Evolutionary conservation across 1,140 invertebrate species (phyloP).

Genomic region (Danaus melanippus): DNA sequence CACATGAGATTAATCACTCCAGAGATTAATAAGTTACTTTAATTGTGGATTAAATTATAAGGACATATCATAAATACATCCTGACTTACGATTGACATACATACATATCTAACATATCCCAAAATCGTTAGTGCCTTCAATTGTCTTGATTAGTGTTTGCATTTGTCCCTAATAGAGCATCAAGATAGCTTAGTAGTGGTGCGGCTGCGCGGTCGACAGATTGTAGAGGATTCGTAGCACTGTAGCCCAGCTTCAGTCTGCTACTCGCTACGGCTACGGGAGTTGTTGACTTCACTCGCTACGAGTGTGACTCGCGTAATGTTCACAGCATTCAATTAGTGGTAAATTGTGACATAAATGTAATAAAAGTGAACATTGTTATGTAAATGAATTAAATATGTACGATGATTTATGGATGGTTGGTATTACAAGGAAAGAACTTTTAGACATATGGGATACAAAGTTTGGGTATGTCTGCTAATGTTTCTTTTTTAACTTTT

Average conservation of each 20-base stretch:
- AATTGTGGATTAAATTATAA: too few species aligned
- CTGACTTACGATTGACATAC: background rate
- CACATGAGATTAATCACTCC: too few species aligned
- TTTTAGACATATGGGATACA: conserved; percentile 35
- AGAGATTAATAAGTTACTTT: too few species aligned
- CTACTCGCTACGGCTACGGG: conserved; percentile 23
- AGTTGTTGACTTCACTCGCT: conserved; percentile 1
- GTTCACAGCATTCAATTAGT: conserved; percentile 36
- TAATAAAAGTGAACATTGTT: conserved; percentile 46
- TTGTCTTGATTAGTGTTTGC: conserved; percentile 11
- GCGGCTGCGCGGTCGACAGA: conserved; percentile 55
- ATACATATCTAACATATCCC: background rate
- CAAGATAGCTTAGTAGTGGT: conserved; percentile 35
- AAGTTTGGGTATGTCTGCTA: conserved; percentile 47
- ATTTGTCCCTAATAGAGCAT: conserved; percentile 26
- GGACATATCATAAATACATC: too few species aligned
- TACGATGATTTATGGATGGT: conserved; percentile 26
- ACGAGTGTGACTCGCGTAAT: conserved; percentile 30
- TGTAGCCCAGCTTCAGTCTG: conserved; percentile 39
- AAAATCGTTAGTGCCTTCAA: conserved; percentile 1
- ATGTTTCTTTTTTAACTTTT: conserved; percentile 27
- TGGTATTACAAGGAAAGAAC: conserved; percentile 35
- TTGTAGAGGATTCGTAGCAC: conserved; percentile 31
- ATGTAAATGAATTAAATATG: conserved; percentile 25
- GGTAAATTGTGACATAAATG: conserved; percentile 54